Evolutionary conservation across 1,140 invertebrate species (phyloP).

Genomic region (Calephelis virginiensis): DNA sequence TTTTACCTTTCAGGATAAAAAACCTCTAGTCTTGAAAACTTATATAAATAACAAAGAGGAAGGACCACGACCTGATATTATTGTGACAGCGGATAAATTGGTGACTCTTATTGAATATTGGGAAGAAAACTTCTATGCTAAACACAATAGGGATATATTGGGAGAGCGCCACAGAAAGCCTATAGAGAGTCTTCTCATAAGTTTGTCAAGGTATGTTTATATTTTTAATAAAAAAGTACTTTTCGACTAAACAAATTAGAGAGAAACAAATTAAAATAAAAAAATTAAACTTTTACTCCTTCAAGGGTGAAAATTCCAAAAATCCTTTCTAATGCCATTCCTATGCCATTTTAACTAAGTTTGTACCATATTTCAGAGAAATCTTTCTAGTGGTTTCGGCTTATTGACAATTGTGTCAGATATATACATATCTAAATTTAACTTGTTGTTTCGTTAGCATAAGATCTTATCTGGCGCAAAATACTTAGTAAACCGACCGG

Average conservation of each 20-base stretch:
- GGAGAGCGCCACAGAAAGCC: slow-evolving; percentile 44
- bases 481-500: too few species aligned
- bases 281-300: too few species aligned
- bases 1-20: slow-evolving; percentile 53
- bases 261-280: too few species aligned
- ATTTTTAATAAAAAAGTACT: neutral
- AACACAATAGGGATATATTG: slow-evolving; percentile 35
- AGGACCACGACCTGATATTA: slow-evolving; percentile 56
- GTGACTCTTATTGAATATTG: slow-evolving; percentile 70
- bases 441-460: too few species aligned
- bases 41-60: slow-evolving; percentile 47
- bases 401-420: too few species aligned
- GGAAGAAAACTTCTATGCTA: slow-evolving; percentile 60
- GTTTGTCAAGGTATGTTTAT: slow-evolving; percentile 54
- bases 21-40: slow-evolving; percentile 56
- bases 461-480: too few species aligned
- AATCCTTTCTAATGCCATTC: too few species aligned
- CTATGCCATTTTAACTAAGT: too few species aligned
- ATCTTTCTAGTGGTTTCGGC: too few species aligned
- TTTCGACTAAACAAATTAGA: too few species aligned
- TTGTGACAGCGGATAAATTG: slow-evolving; percentile 64
- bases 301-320: neutral
- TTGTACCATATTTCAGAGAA: too few species aligned
- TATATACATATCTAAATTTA: too few species aligned
- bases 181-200: slow-evolving; percentile 57